phyloP scores from a whole-genome alignment of 30 jellyfish, hydroid and myxozoan species.

The Phacellophora camtschatica region DNA sequence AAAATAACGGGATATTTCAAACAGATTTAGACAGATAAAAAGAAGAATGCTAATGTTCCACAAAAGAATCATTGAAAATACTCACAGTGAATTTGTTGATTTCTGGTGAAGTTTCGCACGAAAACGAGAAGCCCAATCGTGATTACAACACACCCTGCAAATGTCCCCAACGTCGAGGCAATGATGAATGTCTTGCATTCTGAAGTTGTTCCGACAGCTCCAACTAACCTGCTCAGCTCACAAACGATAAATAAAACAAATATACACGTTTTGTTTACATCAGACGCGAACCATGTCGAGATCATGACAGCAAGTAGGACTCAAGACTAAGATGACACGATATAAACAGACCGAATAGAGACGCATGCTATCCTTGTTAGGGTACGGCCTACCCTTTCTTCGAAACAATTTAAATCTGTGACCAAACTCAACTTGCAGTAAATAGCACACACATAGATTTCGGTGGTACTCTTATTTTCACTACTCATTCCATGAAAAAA shows the following conservation, averaged over 20 bases:
- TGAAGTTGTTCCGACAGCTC: neutral
- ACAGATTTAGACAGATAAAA: too few relatives aligned
- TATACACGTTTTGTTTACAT: neutral
- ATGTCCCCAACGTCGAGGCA: conserved; percentile 57
- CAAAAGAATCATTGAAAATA: neutral
- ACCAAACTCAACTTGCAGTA: neutral
- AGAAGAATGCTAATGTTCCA: too few relatives aligned
- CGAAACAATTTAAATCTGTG: neutral
- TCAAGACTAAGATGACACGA: neutral
- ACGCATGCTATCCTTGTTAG: conserved; percentile 1
- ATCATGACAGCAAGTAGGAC: conserved; percentile 7
- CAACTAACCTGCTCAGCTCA: neutral
- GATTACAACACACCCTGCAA: conserved; percentile 20
- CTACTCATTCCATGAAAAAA: conserved; percentile 47
- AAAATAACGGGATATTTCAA: too few relatives aligned
- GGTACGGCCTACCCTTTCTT: neutral
- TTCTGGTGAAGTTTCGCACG: conserved; percentile 15
- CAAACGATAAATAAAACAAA: neutral
- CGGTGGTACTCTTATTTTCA: conserved; percentile 26
- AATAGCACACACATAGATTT: neutral
- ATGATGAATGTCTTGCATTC: conserved; percentile 34
- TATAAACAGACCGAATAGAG: neutral
- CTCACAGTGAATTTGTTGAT: conserved; percentile 1
- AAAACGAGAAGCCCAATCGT: conserved; percentile 4
- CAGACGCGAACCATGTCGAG: conserved; percentile 7